phyloP scores from a whole-genome alignment of 2,888 invertebrate species.

The Dasysyrphus albostriatus region DNA sequence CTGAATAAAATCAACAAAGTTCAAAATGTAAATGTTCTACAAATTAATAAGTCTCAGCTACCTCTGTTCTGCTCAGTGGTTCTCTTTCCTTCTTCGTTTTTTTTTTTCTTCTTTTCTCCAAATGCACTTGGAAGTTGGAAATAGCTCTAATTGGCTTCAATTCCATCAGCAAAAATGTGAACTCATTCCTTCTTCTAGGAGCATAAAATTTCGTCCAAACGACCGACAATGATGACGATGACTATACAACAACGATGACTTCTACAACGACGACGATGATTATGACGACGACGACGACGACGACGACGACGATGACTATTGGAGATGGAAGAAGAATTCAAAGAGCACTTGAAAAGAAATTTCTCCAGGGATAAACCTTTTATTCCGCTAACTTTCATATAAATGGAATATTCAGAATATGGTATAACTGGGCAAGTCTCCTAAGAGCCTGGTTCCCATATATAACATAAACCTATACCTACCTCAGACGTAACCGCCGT shows the following conservation, averaged over 20 bases:
- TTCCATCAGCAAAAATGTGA: constrained; percentile 63
- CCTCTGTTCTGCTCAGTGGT: constrained; percentile 9
- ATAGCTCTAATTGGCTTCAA: constrained; percentile 73
- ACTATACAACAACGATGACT: background rate
- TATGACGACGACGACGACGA: background rate
- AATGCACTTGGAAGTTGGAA: constrained; percentile 62
- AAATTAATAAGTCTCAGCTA: constrained; percentile 64
- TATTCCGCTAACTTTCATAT: constrained; percentile 73
- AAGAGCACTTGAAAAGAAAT: constrained; percentile 75
- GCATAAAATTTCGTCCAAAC: constrained; percentile 20
- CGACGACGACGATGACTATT: constrained; percentile 18
- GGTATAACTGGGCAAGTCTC: constrained; percentile 52
- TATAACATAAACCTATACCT: background rate
- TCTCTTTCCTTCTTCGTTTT: background rate
- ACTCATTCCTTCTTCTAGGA: constrained; percentile 31
- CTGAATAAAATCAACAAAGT: constrained; percentile 67
- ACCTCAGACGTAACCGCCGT: constrained; percentile 71
- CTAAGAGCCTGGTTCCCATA: constrained; percentile 21
- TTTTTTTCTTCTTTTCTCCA: background rate
- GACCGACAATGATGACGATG: constrained; percentile 10
- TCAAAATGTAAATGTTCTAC: constrained; percentile 71
- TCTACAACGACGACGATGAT: background rate
- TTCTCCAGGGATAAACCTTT: constrained; percentile 74
- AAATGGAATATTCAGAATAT: constrained; percentile 71
- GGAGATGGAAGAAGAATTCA: constrained; percentile 36